Percentiles rank a stretch among this genome's conserved stretches.
Conservation (phyloP, 2,113 vertebrate genomes). For the Chamaetylas fuelleborni region DNA sequence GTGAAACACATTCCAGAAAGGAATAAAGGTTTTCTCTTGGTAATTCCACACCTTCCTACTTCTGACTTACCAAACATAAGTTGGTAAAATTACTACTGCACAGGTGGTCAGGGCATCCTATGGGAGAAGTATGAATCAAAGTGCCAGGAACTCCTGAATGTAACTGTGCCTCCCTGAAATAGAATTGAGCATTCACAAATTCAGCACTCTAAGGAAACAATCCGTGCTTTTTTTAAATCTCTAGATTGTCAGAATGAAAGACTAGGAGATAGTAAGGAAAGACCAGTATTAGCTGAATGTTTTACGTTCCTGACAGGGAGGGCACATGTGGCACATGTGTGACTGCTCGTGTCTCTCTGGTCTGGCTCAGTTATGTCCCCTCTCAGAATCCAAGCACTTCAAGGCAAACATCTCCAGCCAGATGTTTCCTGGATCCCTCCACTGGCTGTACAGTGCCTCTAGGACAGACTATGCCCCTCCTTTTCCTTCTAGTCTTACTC, state of each 20-base stretch:
- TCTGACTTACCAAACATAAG: background rate
- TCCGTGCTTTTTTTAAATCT: background rate
- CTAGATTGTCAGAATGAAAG: background rate
- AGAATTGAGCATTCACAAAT: background rate
- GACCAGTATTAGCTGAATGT: background rate
- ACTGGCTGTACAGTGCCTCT: background rate
- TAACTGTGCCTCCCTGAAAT: background rate
- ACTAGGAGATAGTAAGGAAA: background rate
- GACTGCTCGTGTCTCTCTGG: background rate
- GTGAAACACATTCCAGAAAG: background rate
- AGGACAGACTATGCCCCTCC: background rate
- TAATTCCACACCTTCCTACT: background rate
- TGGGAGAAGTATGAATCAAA: background rate
- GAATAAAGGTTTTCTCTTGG: background rate
- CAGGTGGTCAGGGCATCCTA: background rate
- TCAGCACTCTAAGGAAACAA: background rate
- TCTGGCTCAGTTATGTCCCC: background rate
- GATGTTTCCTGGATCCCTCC: background rate
- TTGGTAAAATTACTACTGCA: background rate
- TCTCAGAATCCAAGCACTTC: background rate
- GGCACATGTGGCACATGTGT: accelerated
- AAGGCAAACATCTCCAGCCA: background rate
- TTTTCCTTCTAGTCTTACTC: background rate
- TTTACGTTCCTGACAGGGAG: background rate
- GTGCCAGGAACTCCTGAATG: background rate